Evolutionary conservation across 2,797 vertebrate species (phyloP), one percentile per base, ranked within the genome.

Genomic region (Falco biarmicus): DNA sequence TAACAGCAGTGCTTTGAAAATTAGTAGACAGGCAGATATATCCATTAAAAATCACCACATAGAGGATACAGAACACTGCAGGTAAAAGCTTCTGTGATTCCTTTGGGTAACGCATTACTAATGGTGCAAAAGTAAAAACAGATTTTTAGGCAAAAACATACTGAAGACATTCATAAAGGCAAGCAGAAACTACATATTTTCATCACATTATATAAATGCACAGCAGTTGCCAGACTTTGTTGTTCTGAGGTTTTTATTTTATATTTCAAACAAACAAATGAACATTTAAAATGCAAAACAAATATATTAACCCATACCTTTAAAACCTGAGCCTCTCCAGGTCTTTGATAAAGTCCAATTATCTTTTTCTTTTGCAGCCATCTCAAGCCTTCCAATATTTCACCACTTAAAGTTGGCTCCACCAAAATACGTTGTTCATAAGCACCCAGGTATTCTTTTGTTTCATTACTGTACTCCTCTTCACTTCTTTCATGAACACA

Each of bases 321-420:
- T 79, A 99, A 93, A 37, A 93, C 89, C 24, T 87, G 92, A 90
- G 54, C 81, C 53, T 98, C 97, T 53, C 98, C 98, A 69, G 97
- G 93, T 85, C 98, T 98, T 91, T 99, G 98, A 96, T 98, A 98
- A 92, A 99, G 98, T 97, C 98, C 98, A 97, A 99, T 96, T 94
- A 99, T 97, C 93, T 98, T 99, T 94, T 99, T 99, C 97, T 99
- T 99, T 95, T 99, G 99, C 84, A 99, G 94, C 99, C 99, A 99
- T 43, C 98, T 99, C 37, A 99, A 96, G 88, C 99, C 99, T 97
- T 99, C 99, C 96, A 99, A 84, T 21, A 98, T 96, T 84, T 99
- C 98, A 90, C 94, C 94, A 93, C 78, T 96, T 92, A 99, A 97
- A 83, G 98, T 98, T 70, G 98, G 97, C 91, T 98, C 98, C n/a